phyloP scores from a whole-genome alignment of 2,888 invertebrate genomes.

The Baronia brevicornis region DNA sequence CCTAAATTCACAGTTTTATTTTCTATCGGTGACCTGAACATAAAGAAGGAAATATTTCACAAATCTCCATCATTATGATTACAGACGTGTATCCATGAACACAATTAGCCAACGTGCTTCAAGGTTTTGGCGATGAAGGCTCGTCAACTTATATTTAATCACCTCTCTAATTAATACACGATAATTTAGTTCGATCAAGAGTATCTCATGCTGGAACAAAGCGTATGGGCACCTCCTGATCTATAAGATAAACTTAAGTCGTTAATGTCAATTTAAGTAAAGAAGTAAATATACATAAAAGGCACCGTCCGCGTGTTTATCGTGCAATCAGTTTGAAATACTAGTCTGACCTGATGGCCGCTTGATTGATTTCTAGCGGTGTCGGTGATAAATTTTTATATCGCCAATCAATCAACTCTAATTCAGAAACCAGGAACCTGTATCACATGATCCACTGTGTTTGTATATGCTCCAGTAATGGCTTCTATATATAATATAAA shows the following conservation, averaged over 20 bases:
- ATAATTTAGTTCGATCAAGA: no score
- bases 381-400: slow-evolving; percentile 61
- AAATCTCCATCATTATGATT: no score
- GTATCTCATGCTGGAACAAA: no score
- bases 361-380: slow-evolving; percentile 54
- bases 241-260: slow-evolving; percentile 25
- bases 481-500: slow-evolving; percentile 17
- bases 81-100: no score
- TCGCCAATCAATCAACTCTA: slow-evolving; percentile 67
- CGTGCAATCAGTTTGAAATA: slow-evolving; percentile 29
- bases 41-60: no score
- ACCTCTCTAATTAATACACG: no score
- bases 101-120: no score
- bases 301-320: slow-evolving; percentile 36
- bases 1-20: no score
- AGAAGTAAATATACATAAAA: slow-evolving; percentile 40
- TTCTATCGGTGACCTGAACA: no score
- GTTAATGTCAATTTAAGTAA: slow-evolving; percentile 24
- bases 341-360: slow-evolving; percentile 31
- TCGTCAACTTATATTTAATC: no score
- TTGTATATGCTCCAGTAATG: slow-evolving; percentile 1
- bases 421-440: slow-evolving; percentile 27
- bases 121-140: no score
- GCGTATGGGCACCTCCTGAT: no score
- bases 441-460: slow-evolving; percentile 9